phyloP scores from a whole-genome alignment of 2,113 vertebrate genomes.

The Podarcis raffonei region DNA sequence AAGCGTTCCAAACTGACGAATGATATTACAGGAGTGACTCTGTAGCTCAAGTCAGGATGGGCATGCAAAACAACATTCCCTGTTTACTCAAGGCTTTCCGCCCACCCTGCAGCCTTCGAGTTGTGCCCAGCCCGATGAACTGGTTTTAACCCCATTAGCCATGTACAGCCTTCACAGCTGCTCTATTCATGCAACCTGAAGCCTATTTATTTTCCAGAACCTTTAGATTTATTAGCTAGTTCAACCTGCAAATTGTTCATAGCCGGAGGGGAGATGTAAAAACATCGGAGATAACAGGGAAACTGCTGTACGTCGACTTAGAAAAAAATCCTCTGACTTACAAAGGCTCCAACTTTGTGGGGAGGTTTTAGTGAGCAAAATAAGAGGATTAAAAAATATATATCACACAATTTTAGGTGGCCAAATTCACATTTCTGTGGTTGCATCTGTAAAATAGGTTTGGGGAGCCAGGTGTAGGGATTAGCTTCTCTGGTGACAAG shows the following conservation, averaged over 20 bases:
- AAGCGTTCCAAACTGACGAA: not conserved
- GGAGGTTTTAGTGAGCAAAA: not conserved
- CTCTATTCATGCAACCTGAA: not conserved
- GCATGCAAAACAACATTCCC: not conserved
- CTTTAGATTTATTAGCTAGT: constrained; percentile 1
- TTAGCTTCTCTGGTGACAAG: not conserved
- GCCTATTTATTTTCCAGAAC: not conserved
- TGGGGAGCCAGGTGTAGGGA: not conserved
- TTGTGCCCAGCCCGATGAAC: not conserved
- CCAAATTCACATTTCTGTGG: not conserved
- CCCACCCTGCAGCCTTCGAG: not conserved
- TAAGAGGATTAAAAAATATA: too few species aligned
- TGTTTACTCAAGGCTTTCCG: not conserved
- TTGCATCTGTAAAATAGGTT: not conserved
- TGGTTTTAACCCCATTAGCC: not conserved
- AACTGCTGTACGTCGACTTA: not conserved
- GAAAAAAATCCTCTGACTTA: not conserved
- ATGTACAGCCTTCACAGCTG: too few species aligned
- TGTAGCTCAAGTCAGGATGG: not conserved
- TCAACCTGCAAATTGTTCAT: not conserved
- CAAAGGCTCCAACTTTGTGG: not conserved
- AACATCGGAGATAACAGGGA: not conserved
- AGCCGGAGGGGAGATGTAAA: not conserved
- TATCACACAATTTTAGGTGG: not conserved
- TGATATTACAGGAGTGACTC: too few species aligned